phyloP scores from a whole-genome alignment of 2,888 invertebrate genomes.

The Lepidocyrtoides sp. region DNA sequence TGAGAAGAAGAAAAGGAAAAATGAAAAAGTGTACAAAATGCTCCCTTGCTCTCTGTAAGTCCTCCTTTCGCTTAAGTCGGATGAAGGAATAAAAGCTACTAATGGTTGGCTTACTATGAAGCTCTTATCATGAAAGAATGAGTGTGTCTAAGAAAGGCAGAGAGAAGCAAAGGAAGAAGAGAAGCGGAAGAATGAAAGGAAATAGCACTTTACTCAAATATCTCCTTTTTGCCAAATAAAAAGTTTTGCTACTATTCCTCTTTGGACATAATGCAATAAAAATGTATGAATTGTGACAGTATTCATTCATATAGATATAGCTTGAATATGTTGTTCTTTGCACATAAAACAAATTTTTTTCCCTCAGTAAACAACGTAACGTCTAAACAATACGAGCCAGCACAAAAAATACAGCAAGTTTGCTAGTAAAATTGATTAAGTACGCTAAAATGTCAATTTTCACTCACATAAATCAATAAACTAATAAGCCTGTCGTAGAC shows the following conservation, averaged over 20 bases:
- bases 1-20: background rate
- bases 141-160: background rate
- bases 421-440: no score
- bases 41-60: background rate
- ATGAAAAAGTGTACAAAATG: constrained; percentile 7
- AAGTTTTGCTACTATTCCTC: background rate
- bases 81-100: constrained; percentile 48
- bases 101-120: constrained; percentile 40
- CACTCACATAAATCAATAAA: background rate
- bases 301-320: no score
- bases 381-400: no score
- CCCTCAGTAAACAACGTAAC: no score
- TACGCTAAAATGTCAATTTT: no score
- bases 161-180: constrained; percentile 7
- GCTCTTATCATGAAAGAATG: constrained; percentile 16
- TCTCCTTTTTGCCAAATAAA: constrained; percentile 47
- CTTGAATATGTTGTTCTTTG: no score
- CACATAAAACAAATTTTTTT: no score
- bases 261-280: background rate
- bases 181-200: constrained; percentile 47
- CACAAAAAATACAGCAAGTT: no score
- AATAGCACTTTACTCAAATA: constrained; percentile 64
- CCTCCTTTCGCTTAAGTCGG: background rate
- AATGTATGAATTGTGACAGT: background rate
- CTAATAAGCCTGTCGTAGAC: no score